A percentile compares a stretch with the other conserved stretches of the same genome.
Evolutionary conservation across 35 echinoderm and acorn worm species (phyloP).

Genomic region (Chiridota heheva): DNA sequence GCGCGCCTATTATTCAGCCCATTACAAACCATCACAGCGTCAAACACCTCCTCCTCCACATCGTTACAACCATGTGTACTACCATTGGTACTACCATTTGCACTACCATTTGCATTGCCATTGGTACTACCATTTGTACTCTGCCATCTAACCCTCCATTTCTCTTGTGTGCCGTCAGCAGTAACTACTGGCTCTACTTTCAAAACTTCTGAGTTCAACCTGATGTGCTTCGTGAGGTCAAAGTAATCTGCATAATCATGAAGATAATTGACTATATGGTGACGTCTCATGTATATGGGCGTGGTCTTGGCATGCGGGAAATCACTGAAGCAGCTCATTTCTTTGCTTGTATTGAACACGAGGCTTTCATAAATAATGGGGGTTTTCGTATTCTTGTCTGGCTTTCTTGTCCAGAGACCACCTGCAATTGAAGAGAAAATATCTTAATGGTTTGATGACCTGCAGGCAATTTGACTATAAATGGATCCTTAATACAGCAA

Average conservation of each 20-base stretch:
- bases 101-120: neutral
- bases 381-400: neutral
- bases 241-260: conserved; percentile 76
- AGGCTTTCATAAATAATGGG: conserved; percentile 48
- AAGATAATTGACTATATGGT: conserved; percentile 43
- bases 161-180: neutral
- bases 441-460: too few relatives aligned
- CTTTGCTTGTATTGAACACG: conserved; percentile 77
- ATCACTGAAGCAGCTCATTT: conserved; percentile 73
- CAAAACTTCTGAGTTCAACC: conserved; percentile 53
- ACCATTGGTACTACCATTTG: neutral
- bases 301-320: conserved; percentile 81
- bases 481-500: too few relatives aligned
- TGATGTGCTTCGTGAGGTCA: conserved; percentile 57
- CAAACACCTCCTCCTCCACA: conserved; percentile 30
- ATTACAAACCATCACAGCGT: conserved; percentile 62
- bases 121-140: neutral
- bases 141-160: neutral
- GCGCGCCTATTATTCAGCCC: neutral
- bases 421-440: conserved; percentile 46
- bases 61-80: neutral
- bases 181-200: neutral
- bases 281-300: conserved; percentile 47
- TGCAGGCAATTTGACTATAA: too few relatives aligned
- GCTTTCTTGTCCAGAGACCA: conserved; percentile 55